Evolutionary conservation across 2,797 vertebrate genomes (phyloP), one percentile per base, ranked within the genome.

Genomic region (Dendrocincla fuliginosa): DNA sequence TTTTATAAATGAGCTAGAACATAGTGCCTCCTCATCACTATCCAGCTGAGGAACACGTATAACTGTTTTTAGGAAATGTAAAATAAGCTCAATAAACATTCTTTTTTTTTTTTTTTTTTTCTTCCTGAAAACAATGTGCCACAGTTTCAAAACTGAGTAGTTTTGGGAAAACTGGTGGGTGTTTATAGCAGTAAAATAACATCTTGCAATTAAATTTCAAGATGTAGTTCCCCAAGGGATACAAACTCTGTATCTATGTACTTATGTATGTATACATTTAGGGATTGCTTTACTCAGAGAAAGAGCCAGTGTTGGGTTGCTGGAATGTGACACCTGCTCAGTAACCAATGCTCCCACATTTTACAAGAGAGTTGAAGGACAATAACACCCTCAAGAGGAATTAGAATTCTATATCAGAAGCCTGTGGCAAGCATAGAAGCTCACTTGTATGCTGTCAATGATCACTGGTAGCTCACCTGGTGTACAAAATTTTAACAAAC

Each of bases 111-210:
- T 30, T 18, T 89, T 28, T 52, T 94, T 91, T 65, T 85, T 35
- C 76, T 24, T 30, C 57, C 71, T 63, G 52, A 86, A 94, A 86
- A 76, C 63, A 92, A 77, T 68, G 39, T 88, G 28, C 64, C 67
- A 61, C 55, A 69, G 68, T 96, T 97, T 75, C 93, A 96, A 91
- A 50, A 86, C 2, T 50, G 6, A 90, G 55, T 77, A 89, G 39
- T 52, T 75, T 90, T 41, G 70, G 80, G 90, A 81, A 69, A 94
- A 39, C 74, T 70, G 28, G 35, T 95, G 61, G 49, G 47, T 89
- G 35, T 93, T 97, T 92, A 80, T 79, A 80, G 75, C 73, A 53
- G 39, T 90, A 57, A 90, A 89, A 95, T 47, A 89, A 79, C 88
- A 91, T 84, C 59, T 91, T 94, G 63, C 42, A 78, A 49, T 73